Evolutionary conservation across 2,113 vertebrate species (phyloP), one percentile per base, ranked within the genome.

Genomic region (Oceanites oceanicus): DNA sequence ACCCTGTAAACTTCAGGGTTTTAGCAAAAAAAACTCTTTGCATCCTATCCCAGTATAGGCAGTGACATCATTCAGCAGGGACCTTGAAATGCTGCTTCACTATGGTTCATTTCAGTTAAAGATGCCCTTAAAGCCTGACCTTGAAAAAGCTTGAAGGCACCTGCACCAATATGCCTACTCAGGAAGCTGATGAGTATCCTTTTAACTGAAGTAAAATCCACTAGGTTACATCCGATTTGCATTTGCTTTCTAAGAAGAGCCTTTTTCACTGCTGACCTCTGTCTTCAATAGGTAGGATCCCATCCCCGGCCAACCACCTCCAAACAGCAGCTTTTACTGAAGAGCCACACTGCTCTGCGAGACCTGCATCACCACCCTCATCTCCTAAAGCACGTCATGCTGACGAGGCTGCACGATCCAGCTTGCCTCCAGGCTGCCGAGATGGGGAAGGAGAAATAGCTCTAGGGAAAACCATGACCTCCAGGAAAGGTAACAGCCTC

Each of bases 351-450:
- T 8, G 15, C 40, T 52, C 63, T 8, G 11, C 2, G 1, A 52
- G 34, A 74, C 16, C 61, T 20, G 6, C 15, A 18, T 14, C 20
- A 22, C 19, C 3, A 2, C 45, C 34, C 61, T 70, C 56, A 30
- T 9, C 47, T 85, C 42, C 74, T 4, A 14, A 50, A 72, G 22
- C 30, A 45, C 1, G 0, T 65, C 56, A 25, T 2, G 4, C 47
- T 27, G 15, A 32, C 0, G 1, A 77, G 19, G 63, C 65, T 67
- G 62, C 13, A 30, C 0, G 1, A 36, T 22, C 22, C 23, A 29
- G 27, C 11, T 59, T 82, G 49, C 25, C 62, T 15, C 22, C 26
- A 73, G 25, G 13, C 42, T 68, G n/a, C 61, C 3, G 1, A 73
- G 25, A 18, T 10, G 11, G 16, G 19, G 36, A 29, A 53, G 36